Conservation (phyloP, 1,140 invertebrate genomes). For the Polyergus mexicanus region DNA sequence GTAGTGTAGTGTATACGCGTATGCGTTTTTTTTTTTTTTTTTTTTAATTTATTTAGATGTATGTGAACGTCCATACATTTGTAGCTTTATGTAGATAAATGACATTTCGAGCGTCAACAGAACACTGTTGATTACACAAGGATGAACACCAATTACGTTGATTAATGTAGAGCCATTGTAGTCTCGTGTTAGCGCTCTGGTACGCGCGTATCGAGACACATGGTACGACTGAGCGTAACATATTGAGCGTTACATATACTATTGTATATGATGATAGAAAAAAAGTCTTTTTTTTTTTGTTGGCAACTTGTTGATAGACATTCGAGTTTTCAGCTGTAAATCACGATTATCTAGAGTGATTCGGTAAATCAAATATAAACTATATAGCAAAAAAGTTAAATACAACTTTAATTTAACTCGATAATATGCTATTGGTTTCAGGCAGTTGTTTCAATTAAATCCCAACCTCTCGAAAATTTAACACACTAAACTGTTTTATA, state of each 20-base stretch:
- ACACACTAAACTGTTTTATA: constrained; percentile 40
- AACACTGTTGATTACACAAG: constrained; percentile 85
- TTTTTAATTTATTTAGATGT: constrained; percentile 78
- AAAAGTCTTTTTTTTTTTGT: constrained; percentile 78
- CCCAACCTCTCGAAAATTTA: constrained; percentile 54
- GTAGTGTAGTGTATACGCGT: too few relatives aligned
- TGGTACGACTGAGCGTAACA: constrained; percentile 84
- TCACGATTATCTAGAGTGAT: constrained; percentile 69
- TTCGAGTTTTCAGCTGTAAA: constrained; percentile 81
- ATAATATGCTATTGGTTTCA: not conserved
- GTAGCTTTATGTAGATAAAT: constrained; percentile 85
- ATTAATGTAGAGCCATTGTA: constrained; percentile 84
- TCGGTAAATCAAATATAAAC: constrained; percentile 59
- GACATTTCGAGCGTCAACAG: constrained; percentile 83
- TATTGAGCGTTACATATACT: constrained; percentile 87
- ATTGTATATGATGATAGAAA: constrained; percentile 85
- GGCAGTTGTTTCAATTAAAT: constrained; percentile 38
- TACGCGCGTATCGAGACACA: constrained; percentile 69
- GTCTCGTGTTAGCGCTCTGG: constrained; percentile 71
- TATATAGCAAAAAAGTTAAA: constrained; percentile 38
- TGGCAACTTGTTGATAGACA: constrained; percentile 81
- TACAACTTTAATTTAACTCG: constrained; percentile 12
- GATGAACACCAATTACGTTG: constrained; percentile 87
- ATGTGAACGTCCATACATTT: constrained; percentile 78
- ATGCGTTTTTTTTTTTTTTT: not conserved